Evolutionary conservation across 2,888 invertebrate species (phyloP).

Genomic region (Phragmatobia fuliginosa): DNA sequence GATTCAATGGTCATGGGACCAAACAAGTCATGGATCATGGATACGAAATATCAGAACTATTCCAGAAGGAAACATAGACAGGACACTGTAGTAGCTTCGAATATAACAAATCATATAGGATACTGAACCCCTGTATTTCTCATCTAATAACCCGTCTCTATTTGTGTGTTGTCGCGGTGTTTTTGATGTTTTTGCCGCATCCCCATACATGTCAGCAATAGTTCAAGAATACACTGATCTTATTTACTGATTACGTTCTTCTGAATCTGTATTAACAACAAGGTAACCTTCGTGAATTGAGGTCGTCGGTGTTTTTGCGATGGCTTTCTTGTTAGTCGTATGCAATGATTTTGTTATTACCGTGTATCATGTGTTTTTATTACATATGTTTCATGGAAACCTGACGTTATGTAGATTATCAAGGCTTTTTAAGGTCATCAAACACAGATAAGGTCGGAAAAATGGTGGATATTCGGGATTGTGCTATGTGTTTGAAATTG

Average conservation of each 20-base stretch:
- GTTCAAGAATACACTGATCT: conserved; percentile 49
- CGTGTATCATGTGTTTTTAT: conserved; percentile 5
- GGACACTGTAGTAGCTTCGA: not conserved
- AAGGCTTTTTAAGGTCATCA: conserved; percentile 2
- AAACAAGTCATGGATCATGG: too few species aligned
- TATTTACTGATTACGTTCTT: conserved; percentile 45
- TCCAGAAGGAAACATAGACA: not conserved
- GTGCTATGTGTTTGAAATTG: not conserved
- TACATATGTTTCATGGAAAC: conserved; percentile 13
- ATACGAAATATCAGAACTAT: not conserved
- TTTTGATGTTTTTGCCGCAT: conserved; percentile 65
- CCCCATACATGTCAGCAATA: conserved; percentile 20
- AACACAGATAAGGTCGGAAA: not conserved
- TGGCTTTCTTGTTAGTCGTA: conserved; percentile 25
- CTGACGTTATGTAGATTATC: not conserved
- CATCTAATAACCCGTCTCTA: conserved; percentile 66
- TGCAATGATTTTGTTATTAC: conserved; percentile 14
- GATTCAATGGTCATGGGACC: too few species aligned
- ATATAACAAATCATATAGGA: not conserved
- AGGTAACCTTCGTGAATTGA: conserved; percentile 34
- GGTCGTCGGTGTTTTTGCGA: conserved; percentile 33
- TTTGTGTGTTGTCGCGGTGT: conserved; percentile 68
- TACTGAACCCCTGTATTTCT: conserved; percentile 41
- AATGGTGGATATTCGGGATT: not conserved
- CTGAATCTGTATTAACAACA: conserved; percentile 39